Percentiles rank a stretch among this genome's conserved stretches.
Evolutionary conservation across 2,113 vertebrate species (phyloP).

Genomic region (Psophia crepitans): DNA sequence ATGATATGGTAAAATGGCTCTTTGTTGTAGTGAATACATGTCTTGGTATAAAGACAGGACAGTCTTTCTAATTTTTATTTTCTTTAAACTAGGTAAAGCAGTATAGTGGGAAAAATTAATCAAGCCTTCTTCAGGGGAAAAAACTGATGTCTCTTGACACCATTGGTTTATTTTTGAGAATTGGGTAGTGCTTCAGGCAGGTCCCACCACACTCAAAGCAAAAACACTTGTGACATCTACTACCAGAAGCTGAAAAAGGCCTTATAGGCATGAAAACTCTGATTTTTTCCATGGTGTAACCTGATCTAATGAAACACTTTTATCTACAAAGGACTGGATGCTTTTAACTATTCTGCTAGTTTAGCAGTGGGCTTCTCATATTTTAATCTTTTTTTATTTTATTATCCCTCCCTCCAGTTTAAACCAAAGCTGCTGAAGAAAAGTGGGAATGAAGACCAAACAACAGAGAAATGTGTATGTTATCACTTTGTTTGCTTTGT

Average conservation of each 20-base stretch:
- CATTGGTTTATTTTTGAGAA: background rate
- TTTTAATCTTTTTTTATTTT: background rate
- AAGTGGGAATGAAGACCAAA: constrained; percentile 11
- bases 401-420: constrained; percentile 47
- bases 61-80: background rate
- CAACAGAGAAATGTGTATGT: constrained; percentile 36
- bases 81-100: background rate
- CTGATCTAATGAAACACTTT: background rate
- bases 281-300: background rate
- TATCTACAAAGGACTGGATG: background rate
- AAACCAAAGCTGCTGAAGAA: constrained; percentile 51
- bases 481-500: background rate
- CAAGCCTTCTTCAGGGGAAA: background rate
- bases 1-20: background rate
- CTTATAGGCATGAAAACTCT: background rate
- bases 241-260: background rate
- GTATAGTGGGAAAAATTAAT: background rate
- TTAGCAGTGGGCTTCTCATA: background rate
- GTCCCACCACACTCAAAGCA: background rate
- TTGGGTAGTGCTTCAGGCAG: background rate
- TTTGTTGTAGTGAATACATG: background rate
- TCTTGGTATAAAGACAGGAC: background rate
- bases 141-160: background rate
- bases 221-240: background rate
- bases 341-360: background rate